These are phyloP conservation scores for Drosophila mercatorum DNA, from an alignment of 2,888 invertebrate species.

Conservation along the genomic window DNA sequence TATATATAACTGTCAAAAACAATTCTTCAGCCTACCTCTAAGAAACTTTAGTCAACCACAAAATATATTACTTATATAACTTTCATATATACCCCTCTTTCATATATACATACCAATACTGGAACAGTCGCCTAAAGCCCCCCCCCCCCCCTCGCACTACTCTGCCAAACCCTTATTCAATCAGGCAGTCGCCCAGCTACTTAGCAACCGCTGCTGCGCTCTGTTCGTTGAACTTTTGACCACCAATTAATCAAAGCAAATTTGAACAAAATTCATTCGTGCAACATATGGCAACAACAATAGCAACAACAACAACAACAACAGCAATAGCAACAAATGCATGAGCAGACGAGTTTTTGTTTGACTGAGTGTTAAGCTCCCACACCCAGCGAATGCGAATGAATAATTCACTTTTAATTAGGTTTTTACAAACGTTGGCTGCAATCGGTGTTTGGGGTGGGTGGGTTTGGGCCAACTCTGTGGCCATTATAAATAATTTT, in stretches of 20 bases:
- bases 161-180: background rate
- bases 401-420: constrained; percentile 81
- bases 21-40: background rate
- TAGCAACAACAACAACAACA: constrained; percentile 35
- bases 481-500: constrained; percentile 78
- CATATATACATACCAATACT: background rate
- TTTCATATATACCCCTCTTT: background rate
- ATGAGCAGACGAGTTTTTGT: constrained; percentile 67
- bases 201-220: constrained; percentile 53
- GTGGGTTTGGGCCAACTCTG: constrained; percentile 11
- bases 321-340: constrained; percentile 38
- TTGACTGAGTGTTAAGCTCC: constrained; percentile 44
- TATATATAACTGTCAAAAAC: background rate
- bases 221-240: constrained; percentile 75
- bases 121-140: background rate
- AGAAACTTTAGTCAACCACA: background rate
- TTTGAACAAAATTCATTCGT: constrained; percentile 75
- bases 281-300: constrained; percentile 71
- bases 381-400: constrained; percentile 61
- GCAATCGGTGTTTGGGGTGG: constrained; percentile 17
- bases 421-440: constrained; percentile 64
- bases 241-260: constrained; percentile 77
- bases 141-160: background rate
- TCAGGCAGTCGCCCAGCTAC: constrained; percentile 33
- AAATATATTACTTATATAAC: background rate